Evolutionary conservation across 2,888 invertebrate species (phyloP).

Genomic region (Macrophya alboannulata): DNA sequence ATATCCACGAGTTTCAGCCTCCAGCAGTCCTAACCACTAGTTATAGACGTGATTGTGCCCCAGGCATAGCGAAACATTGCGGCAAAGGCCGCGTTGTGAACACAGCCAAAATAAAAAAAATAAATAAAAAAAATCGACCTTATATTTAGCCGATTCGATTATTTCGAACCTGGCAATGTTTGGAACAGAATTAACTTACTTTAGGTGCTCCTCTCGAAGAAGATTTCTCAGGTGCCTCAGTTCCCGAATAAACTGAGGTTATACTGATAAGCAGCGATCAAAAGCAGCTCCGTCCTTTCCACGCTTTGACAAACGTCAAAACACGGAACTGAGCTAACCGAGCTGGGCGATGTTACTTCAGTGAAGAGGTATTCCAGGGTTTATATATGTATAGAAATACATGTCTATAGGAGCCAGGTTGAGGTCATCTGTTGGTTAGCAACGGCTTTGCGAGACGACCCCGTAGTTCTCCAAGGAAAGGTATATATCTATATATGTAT

Average conservation of each 20-base stretch:
- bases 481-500: slow-evolving; percentile 44
- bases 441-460: slow-evolving; percentile 38
- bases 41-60: slow-evolving; percentile 46
- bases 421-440: slow-evolving; percentile 50
- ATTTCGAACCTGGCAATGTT: neutral
- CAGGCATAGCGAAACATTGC: neutral
- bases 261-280: slow-evolving; percentile 16
- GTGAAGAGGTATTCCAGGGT: slow-evolving; percentile 18
- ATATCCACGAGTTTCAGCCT: slow-evolving; percentile 46
- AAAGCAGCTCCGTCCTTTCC: neutral
- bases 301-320: neutral
- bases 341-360: neutral
- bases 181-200: neutral
- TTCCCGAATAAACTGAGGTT: neutral
- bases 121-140: neutral
- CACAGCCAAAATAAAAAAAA: neutral
- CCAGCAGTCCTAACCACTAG: slow-evolving; percentile 36
- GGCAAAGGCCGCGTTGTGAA: neutral
- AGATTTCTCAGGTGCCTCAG: neutral
- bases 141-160: neutral
- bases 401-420: slow-evolving; percentile 17
- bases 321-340: neutral
- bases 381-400: neutral
- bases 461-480: slow-evolving; percentile 35
- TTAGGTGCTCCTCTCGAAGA: neutral